Percentiles rank a stretch among this genome's conserved stretches.
Conservation (phyloP, 1,140 invertebrate genomes). For the Zelostemma sp. region DNA sequence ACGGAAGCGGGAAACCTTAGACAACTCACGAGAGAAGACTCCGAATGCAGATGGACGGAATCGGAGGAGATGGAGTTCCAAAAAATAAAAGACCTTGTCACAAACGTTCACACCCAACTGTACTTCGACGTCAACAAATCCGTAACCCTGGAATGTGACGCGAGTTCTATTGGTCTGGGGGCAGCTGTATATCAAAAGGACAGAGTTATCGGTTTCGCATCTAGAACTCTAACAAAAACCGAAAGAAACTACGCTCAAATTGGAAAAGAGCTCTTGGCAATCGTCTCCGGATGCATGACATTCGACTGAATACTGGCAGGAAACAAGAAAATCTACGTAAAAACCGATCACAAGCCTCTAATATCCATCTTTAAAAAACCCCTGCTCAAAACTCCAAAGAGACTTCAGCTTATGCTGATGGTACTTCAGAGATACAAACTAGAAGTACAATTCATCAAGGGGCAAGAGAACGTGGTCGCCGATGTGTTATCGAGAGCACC, state of each 20-base stretch:
- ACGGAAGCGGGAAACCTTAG: conserved; percentile 40
- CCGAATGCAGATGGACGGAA: conserved; percentile 44
- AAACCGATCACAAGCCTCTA: conserved; percentile 69
- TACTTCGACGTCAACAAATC: neutral
- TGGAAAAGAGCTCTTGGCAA: conserved; percentile 58
- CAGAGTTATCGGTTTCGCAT: conserved; percentile 48
- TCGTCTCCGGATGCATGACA: conserved; percentile 51
- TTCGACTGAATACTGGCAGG: conserved; percentile 59
- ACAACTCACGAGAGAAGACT: conserved; percentile 48
- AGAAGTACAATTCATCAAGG: conserved; percentile 2
- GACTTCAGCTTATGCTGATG: conserved; percentile 37
- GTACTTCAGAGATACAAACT: neutral
- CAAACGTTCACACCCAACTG: conserved; percentile 19
- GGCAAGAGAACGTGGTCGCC: conserved; percentile 1
- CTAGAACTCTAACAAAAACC: conserved; percentile 51
- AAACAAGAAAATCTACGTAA: conserved; percentile 41
- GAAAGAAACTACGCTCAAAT: conserved; percentile 56
- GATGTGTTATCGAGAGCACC: conserved; percentile 9
- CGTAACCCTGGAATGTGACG: conserved; percentile 7
- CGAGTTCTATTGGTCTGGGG: conserved; percentile 2
- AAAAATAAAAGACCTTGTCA: conserved; percentile 46
- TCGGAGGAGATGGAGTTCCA: conserved; percentile 42
- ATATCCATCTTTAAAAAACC: conserved; percentile 64
- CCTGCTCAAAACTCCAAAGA: conserved; percentile 55
- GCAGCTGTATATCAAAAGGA: conserved; percentile 28